A percentile compares a stretch with the other conserved stretches of the same genome.
Conservation (phyloP, 1,140 invertebrate genomes). For the Neelides sp. region DNA sequence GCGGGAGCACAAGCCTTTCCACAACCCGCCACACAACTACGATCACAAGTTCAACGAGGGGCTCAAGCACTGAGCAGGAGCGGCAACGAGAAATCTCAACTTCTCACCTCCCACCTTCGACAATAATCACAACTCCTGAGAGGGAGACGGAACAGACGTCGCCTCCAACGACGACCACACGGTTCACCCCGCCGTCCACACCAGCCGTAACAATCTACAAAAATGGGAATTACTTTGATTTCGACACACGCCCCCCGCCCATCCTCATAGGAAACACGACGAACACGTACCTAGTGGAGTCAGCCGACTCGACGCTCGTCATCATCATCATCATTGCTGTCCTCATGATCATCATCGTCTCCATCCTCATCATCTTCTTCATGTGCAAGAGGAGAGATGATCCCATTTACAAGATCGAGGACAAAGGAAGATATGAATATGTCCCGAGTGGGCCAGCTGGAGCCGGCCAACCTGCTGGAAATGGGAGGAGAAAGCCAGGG, state of each 20-base stretch:
- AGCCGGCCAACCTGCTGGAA: constrained; percentile 31
- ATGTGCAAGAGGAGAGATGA: constrained; percentile 77
- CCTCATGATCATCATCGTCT: constrained; percentile 76
- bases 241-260: neutral
- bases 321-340: constrained; percentile 82
- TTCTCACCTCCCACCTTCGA: neutral
- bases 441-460: constrained; percentile 33
- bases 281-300: constrained; percentile 20
- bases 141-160: neutral
- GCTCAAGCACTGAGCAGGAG: neutral
- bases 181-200: constrained; percentile 9
- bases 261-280: neutral
- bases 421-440: constrained; percentile 38
- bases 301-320: constrained; percentile 46
- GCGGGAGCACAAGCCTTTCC: constrained; percentile 6
- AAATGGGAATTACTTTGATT: constrained; percentile 12
- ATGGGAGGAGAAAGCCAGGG: constrained; percentile 18
- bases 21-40: constrained; percentile 12
- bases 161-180: constrained; percentile 7
- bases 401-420: constrained; percentile 79
- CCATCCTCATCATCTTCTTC: constrained; percentile 76
- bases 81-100: neutral
- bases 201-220: constrained; percentile 33
- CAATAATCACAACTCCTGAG: too few relatives aligned
- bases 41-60: constrained; percentile 8